Evolutionary conservation across 1,140 invertebrate genomes (phyloP).

Genomic region (Eriocheir sinensis): DNA sequence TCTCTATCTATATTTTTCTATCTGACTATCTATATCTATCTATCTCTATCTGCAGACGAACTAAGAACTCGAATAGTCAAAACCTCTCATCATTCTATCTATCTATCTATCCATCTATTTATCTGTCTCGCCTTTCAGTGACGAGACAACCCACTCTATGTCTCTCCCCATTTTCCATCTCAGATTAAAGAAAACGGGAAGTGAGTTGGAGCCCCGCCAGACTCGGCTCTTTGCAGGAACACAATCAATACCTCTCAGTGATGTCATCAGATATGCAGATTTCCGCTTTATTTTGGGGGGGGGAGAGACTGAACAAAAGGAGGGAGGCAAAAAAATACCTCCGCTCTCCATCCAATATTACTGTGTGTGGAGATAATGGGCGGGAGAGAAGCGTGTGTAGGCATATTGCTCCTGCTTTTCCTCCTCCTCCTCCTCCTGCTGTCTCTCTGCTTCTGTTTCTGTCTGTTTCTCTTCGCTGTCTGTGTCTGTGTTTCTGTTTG

Average conservation of each 20-base stretch:
- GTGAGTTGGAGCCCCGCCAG: not conserved
- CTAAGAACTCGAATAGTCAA: no score
- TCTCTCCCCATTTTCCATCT: constrained; percentile 11
- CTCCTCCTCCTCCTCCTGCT: not conserved
- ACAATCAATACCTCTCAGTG: constrained; percentile 47
- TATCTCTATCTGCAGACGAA: no score
- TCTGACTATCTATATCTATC: not conserved
- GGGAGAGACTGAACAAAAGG: constrained; percentile 47
- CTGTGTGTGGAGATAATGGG: not conserved
- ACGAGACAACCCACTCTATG: not conserved
- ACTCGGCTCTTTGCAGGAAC: constrained; percentile 32
- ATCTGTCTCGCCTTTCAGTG: not conserved
- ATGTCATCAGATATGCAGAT: constrained; percentile 67
- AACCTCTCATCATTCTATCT: no score
- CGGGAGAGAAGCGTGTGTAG: not conserved
- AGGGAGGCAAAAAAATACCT: not conserved
- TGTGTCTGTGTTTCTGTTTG: no score
- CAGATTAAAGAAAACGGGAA: not conserved
- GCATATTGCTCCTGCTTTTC: not conserved
- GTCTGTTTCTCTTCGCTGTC: no score
- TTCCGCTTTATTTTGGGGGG: constrained; percentile 56
- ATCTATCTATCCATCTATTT: not conserved
- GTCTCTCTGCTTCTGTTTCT: no score
- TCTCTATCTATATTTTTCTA: not conserved
- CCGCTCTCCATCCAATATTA: constrained; percentile 10